Conservation (phyloP, 1,140 invertebrate species). For the Cydia strobilella region DNA sequence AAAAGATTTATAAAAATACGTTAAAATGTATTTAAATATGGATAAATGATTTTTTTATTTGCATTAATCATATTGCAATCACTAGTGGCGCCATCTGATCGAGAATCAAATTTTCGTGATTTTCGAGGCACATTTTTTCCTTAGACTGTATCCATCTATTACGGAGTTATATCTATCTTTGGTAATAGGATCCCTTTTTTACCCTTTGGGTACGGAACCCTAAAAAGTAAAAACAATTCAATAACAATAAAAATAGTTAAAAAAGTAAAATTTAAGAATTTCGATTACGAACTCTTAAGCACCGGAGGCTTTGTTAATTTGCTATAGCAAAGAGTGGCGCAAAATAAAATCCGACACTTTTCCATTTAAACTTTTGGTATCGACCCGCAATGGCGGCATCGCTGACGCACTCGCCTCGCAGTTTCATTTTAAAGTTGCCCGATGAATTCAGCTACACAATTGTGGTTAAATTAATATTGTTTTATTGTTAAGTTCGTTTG, state of each 20-base stretch:
- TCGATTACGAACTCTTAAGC: neutral
- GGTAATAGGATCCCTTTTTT: no score
- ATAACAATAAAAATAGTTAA: neutral
- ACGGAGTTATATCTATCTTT: no score
- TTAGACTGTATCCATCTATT: no score
- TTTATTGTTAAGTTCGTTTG: neutral
- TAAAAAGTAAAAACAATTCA: no score
- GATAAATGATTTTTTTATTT: no score
- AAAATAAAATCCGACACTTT: conserved; percentile 22
- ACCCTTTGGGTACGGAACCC: no score
- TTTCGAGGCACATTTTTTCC: no score
- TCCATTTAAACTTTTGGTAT: conserved; percentile 32
- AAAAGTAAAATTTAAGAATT: neutral
- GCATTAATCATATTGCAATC: no score
- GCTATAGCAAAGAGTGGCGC: conserved; percentile 2
- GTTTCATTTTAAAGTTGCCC: conserved; percentile 24
- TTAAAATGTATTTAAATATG: no score
- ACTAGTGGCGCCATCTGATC: no score
- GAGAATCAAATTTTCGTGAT: no score
- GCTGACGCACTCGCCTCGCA: conserved; percentile 13
- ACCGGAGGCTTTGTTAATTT: conserved; percentile 4
- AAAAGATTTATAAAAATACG: no score
- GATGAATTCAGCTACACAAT: neutral
- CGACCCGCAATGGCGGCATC: conserved; percentile 16
- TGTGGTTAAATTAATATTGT: neutral